Conservation (phyloP, 1,140 invertebrate genomes). For the Cherax destructor region DNA sequence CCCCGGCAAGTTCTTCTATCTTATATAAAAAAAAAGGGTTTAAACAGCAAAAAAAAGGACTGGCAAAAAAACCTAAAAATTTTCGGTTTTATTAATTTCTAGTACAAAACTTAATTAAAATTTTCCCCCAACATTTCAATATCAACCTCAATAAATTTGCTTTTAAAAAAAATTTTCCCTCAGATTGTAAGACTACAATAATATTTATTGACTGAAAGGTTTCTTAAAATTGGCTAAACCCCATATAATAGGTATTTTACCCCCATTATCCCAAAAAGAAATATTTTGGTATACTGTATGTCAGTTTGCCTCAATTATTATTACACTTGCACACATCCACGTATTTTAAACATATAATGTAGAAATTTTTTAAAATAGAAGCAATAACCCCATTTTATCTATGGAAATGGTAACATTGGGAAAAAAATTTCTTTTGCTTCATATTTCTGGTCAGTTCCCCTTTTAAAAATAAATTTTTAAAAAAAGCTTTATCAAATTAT, state of each 20-base stretch:
- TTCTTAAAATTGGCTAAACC: not conserved
- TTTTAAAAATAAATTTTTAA: too few species aligned
- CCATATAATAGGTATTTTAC: not conserved
- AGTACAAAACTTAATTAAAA: not conserved
- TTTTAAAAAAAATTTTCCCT: not conserved
- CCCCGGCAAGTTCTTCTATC: not conserved
- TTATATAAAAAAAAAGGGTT: not conserved
- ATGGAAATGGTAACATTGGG: too few species aligned
- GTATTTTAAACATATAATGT: too few species aligned
- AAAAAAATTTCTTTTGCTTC: too few species aligned
- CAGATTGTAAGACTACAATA: not conserved
- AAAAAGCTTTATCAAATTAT: too few species aligned
- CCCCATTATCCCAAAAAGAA: too few species aligned
- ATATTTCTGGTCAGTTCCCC: too few species aligned
- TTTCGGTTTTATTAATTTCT: not conserved
- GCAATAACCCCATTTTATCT: too few species aligned
- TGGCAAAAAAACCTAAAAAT: not conserved
- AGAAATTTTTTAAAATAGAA: too few species aligned
- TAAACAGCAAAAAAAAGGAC: not conserved
- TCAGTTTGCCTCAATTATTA: too few species aligned
- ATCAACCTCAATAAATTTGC: not conserved
- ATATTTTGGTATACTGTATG: too few species aligned
- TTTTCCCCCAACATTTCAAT: slow-evolving; percentile 5
- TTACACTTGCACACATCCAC: too few species aligned
- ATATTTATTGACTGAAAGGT: not conserved